Percentiles rank a stretch among this genome's conserved stretches.
These are phyloP conservation scores for Oncopeltus fasciatus DNA, from an alignment of 1,140 invertebrate species.

Conservation along the genomic window DNA sequence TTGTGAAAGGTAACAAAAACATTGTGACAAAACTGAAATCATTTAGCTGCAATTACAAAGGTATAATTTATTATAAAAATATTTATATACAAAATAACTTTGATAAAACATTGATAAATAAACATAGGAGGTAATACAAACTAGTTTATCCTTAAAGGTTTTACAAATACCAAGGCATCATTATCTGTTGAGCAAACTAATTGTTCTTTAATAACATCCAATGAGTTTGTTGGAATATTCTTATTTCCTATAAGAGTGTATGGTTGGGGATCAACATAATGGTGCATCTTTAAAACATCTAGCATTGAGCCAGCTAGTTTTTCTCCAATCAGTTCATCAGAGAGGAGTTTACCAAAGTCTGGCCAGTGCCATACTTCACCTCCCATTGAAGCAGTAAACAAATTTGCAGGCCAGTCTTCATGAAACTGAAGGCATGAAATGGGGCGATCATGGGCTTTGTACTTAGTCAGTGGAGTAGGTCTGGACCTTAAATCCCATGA, in stretches of 20 bases:
- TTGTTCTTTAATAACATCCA: slow-evolving; percentile 6
- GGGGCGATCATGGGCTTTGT: slow-evolving; percentile 1
- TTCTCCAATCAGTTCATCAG: not conserved
- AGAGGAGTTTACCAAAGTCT: slow-evolving; percentile 5
- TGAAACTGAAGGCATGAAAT: slow-evolving; percentile 2
- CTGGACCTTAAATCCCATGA: slow-evolving; percentile 9
- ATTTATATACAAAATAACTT: too few relatives aligned
- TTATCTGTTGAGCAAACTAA: slow-evolving; percentile 9
- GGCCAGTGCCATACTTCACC: slow-evolving; percentile 15
- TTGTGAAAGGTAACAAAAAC: too few relatives aligned
- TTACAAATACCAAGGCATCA: slow-evolving; percentile 6
- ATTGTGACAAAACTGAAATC: too few relatives aligned
- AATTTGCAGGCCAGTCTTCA: not conserved
- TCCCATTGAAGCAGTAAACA: not conserved
- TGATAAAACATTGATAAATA: too few relatives aligned
- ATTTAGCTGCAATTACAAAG: too few relatives aligned
- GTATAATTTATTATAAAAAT: too few relatives aligned
- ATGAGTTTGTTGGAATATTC: slow-evolving; percentile 4
- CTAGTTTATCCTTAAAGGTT: not conserved
- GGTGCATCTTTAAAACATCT: not conserved
- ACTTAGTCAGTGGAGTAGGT: not conserved
- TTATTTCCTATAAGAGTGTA: not conserved
- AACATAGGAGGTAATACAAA: too few relatives aligned
- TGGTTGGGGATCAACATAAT: not conserved
- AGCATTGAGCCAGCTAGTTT: not conserved